Evolutionary conservation across 1,140 invertebrate genomes (phyloP).

Genomic region (Atta colombica): DNA sequence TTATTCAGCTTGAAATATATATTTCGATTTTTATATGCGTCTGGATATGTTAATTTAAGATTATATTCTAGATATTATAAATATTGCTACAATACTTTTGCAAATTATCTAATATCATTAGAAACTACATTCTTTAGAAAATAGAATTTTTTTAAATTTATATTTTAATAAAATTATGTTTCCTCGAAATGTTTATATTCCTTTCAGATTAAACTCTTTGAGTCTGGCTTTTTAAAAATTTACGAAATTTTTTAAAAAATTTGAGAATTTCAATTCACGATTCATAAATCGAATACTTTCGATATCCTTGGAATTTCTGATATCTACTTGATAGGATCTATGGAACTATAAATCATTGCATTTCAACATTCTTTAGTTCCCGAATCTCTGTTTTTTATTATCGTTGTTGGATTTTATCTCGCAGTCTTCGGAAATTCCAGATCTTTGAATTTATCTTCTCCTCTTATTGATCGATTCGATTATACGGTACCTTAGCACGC

Average conservation of each 20-base stretch:
- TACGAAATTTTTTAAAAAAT: neutral
- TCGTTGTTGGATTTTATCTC: constrained; percentile 24
- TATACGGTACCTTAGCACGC: constrained; percentile 69
- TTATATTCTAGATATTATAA: neutral
- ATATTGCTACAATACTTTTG: neutral
- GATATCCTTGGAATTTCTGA: neutral
- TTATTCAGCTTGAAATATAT: neutral
- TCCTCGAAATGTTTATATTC: neutral
- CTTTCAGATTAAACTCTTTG: neutral
- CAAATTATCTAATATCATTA: neutral
- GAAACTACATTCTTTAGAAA: neutral
- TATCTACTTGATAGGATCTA: neutral
- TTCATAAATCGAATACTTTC: neutral
- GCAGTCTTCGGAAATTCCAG: neutral
- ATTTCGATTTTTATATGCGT: neutral
- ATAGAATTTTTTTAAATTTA: neutral
- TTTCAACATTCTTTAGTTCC: neutral
- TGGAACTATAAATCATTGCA: constrained; percentile 12
- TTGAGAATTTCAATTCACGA: neutral
- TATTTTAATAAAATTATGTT: neutral
- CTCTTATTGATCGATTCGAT: constrained; percentile 50
- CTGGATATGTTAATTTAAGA: neutral
- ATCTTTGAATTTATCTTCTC: neutral
- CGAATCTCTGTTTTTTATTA: neutral
- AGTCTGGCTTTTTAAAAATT: neutral